phyloP scores from a whole-genome alignment of 2,888 invertebrate genomes.

The Mythimna vitellina region DNA sequence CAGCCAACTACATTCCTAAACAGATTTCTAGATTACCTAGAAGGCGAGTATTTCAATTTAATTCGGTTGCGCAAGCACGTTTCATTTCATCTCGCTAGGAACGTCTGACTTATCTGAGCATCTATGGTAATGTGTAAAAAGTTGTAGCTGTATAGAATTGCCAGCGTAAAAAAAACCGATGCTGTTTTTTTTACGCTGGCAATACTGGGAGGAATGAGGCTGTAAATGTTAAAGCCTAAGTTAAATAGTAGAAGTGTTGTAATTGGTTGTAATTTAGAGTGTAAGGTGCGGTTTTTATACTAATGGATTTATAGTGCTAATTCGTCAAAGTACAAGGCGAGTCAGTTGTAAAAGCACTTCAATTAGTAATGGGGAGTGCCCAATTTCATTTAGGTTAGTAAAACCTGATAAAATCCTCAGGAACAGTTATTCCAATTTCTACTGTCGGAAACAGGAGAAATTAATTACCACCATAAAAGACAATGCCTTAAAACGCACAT shows the following conservation, averaged over 20 bases:
- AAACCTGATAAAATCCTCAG: not conserved
- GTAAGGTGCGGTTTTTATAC: slow-evolving; percentile 7
- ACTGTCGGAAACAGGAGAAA: not conserved
- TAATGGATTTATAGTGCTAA: not conserved
- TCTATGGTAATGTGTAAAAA: slow-evolving; percentile 44
- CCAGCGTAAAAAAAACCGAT: too few species aligned
- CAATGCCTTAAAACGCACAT: slow-evolving; percentile 11
- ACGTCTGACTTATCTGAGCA: slow-evolving; percentile 22
- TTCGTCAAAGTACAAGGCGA: not conserved
- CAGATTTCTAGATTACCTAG: slow-evolving; percentile 63
- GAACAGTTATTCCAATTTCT: not conserved
- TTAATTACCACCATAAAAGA: slow-evolving; percentile 28
- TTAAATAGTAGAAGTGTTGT: not conserved
- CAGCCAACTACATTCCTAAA: slow-evolving; percentile 54
- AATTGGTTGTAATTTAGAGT: slow-evolving; percentile 5
- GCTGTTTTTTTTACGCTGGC: slow-evolving; percentile 19
- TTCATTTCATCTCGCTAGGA: slow-evolving; percentile 41
- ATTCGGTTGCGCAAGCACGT: slow-evolving; percentile 47
- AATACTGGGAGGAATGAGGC: slow-evolving; percentile 10
- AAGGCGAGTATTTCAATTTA: slow-evolving; percentile 43
- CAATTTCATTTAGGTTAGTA: not conserved
- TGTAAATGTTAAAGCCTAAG: not conserved
- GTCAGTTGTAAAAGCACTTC: not conserved
- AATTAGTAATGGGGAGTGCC: not conserved
- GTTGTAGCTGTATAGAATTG: not conserved